Evolutionary conservation across 1,140 invertebrate species (phyloP).

Genomic region (Achatina immaculata): DNA sequence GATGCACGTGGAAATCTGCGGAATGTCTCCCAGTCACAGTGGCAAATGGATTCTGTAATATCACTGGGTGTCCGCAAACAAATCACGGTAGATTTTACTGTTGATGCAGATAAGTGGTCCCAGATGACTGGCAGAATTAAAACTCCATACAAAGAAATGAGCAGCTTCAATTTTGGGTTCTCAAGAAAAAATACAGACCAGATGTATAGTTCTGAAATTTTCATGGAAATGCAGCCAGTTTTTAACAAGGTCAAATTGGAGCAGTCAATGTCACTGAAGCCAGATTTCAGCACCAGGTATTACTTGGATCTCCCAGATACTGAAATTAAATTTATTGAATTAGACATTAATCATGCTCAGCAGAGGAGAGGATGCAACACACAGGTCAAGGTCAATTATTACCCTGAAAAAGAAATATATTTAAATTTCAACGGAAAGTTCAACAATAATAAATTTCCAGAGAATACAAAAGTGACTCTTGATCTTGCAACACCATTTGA

Average conservation of each 20-base stretch:
- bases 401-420: slow-evolving; percentile 16
- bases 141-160: slow-evolving; percentile 25
- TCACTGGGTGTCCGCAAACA: slow-evolving; percentile 1
- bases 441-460: slow-evolving; percentile 22
- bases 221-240: slow-evolving; percentile 29
- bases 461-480: slow-evolving; percentile 17
- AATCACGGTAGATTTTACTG: slow-evolving; percentile 68
- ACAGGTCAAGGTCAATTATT: slow-evolving; percentile 12
- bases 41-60: not conserved
- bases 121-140: slow-evolving; percentile 79
- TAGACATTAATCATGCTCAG: not conserved
- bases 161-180: not conserved
- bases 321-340: slow-evolving; percentile 9
- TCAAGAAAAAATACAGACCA: slow-evolving; percentile 37
- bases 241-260: slow-evolving; percentile 15
- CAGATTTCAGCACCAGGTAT: not conserved
- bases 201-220: not conserved
- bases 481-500: slow-evolving; percentile 32
- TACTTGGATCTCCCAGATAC: slow-evolving; percentile 6
- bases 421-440: not conserved
- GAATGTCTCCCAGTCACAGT: not conserved
- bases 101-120: slow-evolving; percentile 85
- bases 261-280: slow-evolving; percentile 6
- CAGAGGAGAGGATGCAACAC: not conserved
- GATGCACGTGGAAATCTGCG: not conserved